Conservation (phyloP, 2,888 invertebrate genomes). For the Polydrusus cervinus region DNA sequence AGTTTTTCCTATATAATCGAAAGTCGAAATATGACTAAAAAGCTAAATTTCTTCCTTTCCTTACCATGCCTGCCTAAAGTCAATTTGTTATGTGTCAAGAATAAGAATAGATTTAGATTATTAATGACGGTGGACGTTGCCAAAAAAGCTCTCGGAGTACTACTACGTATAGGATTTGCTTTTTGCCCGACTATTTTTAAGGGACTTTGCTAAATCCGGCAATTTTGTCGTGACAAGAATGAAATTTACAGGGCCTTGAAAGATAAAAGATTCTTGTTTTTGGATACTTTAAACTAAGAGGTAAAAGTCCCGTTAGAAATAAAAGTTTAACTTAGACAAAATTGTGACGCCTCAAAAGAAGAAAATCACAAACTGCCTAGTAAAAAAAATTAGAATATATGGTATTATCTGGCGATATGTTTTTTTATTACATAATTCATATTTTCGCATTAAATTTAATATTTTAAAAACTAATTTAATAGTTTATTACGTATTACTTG, state of each 20-base stretch:
- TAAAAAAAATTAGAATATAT: too few relatives aligned
- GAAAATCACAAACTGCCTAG: too few relatives aligned
- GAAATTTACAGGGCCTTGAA: conserved; percentile 1
- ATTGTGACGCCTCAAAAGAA: too few relatives aligned
- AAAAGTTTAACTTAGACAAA: too few relatives aligned
- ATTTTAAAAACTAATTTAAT: too few relatives aligned
- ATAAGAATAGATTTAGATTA: conserved; percentile 47
- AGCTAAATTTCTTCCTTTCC: conserved; percentile 29
- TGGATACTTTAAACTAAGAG: background rate
- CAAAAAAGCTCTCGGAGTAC: conserved; percentile 33
- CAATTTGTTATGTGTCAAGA: conserved; percentile 46
- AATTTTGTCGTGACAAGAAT: conserved; percentile 28
- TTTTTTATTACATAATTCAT: too few relatives aligned
- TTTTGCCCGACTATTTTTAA: conserved; percentile 32
- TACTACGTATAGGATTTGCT: conserved; percentile 31
- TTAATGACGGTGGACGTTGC: conserved; percentile 40
- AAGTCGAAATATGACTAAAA: conserved; percentile 8
- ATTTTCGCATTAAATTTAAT: too few relatives aligned
- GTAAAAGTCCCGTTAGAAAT: background rate
- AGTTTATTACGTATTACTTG: too few relatives aligned
- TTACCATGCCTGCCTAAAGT: conserved; percentile 38
- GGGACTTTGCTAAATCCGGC: conserved; percentile 31
- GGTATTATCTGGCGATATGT: too few relatives aligned
- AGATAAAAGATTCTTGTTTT: conserved; percentile 6
- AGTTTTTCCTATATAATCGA: too few relatives aligned